phyloP scores from a whole-genome alignment of 1,140 invertebrate genomes.

The Drosophila simulans region DNA sequence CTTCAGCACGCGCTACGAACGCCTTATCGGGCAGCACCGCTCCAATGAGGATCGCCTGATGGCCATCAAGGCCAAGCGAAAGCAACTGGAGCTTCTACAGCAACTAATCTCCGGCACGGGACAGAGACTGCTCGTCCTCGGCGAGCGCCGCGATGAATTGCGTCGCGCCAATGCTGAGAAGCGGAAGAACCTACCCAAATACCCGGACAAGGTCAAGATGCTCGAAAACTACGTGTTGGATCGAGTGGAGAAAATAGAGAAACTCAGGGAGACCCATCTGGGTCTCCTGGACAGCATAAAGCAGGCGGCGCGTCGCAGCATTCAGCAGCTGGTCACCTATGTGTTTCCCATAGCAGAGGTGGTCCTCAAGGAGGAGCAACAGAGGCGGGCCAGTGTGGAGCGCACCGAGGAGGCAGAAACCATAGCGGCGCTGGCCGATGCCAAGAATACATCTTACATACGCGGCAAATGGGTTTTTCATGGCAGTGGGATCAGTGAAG shows the following conservation, averaged over 20 bases:
- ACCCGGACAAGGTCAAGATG: constrained; percentile 87
- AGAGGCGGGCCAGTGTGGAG: constrained; percentile 45
- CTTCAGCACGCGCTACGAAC: constrained; percentile 86
- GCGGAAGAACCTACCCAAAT: constrained; percentile 86
- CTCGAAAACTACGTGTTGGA: constrained; percentile 86
- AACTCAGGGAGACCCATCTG: constrained; percentile 85
- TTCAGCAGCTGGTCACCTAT: constrained; percentile 89
- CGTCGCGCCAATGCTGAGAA: constrained; percentile 86
- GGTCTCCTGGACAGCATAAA: constrained; percentile 87
- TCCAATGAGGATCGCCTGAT: constrained; percentile 87
- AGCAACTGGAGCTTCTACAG: constrained; percentile 87
- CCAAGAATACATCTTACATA: constrained; percentile 90
- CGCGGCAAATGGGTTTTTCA: constrained; percentile 90
- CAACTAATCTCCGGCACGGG: constrained; percentile 87
- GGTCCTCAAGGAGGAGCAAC: constrained; percentile 73
- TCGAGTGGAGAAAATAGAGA: constrained; percentile 85
- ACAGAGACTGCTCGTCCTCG: constrained; percentile 85
- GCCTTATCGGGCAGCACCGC: constrained; percentile 86
- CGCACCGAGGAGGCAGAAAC: constrained; percentile 86
- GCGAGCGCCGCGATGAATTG: constrained; percentile 85
- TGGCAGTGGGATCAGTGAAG: constrained; percentile 88
- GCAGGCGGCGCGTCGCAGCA: constrained; percentile 86
- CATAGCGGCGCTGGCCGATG: constrained; percentile 90
- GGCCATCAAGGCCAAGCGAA: constrained; percentile 87
- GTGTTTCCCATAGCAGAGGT: constrained; percentile 89